These are phyloP conservation scores for Asobara japonica DNA, from an alignment of 1,140 invertebrate species.

Conservation along the genomic window DNA sequence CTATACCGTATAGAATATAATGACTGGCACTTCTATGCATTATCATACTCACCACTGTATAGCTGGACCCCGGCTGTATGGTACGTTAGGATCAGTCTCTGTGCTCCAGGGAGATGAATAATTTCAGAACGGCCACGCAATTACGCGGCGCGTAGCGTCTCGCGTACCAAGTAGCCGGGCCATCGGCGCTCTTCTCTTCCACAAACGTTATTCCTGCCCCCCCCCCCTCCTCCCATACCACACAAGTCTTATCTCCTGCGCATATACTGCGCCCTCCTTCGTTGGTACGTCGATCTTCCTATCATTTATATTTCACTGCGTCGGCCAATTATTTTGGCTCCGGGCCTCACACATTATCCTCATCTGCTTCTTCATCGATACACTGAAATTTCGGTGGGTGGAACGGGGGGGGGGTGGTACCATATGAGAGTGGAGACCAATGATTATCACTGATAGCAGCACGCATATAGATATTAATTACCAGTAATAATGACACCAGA, in stretches of 20 bases:
- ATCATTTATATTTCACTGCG: slow-evolving; percentile 32
- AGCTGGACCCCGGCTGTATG: neutral
- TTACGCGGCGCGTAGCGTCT: slow-evolving; percentile 63
- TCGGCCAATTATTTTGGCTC: slow-evolving; percentile 18
- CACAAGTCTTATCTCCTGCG: neutral
- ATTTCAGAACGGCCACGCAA: slow-evolving; percentile 66
- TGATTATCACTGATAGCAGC: no score
- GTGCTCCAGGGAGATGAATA: slow-evolving; percentile 59
- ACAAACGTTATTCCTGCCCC: neutral
- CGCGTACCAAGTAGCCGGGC: slow-evolving; percentile 64
- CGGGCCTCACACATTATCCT: neutral
- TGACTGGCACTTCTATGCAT: slow-evolving; percentile 67
- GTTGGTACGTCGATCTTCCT: slow-evolving; percentile 15
- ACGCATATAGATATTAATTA: no score
- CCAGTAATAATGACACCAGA: no score
- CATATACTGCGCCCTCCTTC: neutral
- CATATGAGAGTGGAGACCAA: no score
- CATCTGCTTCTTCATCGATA: neutral
- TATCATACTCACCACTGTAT: slow-evolving; percentile 42
- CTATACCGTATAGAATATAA: slow-evolving; percentile 47
- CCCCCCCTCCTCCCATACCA: neutral
- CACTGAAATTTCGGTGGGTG: neutral
- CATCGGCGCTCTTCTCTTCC: slow-evolving; percentile 29
- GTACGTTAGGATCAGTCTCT: slow-evolving; percentile 14
- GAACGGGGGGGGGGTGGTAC: no score